Evolutionary conservation across 2,888 invertebrate species (phyloP).

Genomic region (Xiphydria camelus): DNA sequence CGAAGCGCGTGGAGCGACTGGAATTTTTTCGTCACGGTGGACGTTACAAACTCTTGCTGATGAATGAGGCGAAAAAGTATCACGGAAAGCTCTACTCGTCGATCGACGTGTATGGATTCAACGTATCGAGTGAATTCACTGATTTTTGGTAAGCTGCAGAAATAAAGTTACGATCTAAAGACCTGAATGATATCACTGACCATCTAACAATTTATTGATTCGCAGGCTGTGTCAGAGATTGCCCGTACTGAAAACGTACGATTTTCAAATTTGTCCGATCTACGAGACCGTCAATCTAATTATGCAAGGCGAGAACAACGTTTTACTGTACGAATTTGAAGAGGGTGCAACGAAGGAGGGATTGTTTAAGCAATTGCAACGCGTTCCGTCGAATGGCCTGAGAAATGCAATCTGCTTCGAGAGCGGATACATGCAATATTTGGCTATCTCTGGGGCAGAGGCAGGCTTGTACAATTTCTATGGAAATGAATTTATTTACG

Average conservation of each 20-base stretch:
- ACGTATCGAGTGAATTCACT: constrained; percentile 26
- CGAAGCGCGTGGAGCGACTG: constrained; percentile 34
- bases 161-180: too few species aligned
- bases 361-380: constrained; percentile 25
- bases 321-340: constrained; percentile 36
- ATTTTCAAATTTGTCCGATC: constrained; percentile 33
- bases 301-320: constrained; percentile 22
- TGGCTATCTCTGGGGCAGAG: constrained; percentile 37
- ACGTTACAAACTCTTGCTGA: constrained; percentile 40
- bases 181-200: too few species aligned
- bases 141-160: constrained; percentile 51
- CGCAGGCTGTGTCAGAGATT: constrained; percentile 30
- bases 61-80: constrained; percentile 26
- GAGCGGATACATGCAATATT: constrained; percentile 39
- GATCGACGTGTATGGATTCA: constrained; percentile 51
- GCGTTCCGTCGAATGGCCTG: constrained; percentile 29
- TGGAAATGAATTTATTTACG: constrained; percentile 31
- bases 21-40: constrained; percentile 34
- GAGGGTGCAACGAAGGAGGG: constrained; percentile 18
- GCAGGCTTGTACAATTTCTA: constrained; percentile 31
- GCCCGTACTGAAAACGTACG: constrained; percentile 20
- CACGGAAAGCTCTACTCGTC: constrained; percentile 23
- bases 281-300: constrained; percentile 25
- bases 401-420: constrained; percentile 42
- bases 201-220: too few species aligned